Conservation (phyloP, 2,797 vertebrate species). For the Lindbergichthys nudifrons region DNA sequence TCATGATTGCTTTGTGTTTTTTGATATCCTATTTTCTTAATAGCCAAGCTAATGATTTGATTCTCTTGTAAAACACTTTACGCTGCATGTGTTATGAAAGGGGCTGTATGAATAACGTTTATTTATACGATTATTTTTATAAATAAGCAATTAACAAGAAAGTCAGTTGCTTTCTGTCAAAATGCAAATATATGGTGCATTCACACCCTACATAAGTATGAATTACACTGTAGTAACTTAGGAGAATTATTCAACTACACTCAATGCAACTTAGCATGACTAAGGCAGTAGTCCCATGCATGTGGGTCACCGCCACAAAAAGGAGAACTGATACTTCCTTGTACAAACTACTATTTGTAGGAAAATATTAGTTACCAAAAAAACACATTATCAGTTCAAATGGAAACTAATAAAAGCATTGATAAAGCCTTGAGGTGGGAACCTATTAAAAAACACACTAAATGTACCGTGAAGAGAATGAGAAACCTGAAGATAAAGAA, state of each 20-base stretch:
- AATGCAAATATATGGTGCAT: not conserved
- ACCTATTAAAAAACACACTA: not conserved
- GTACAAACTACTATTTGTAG: constrained; percentile 8
- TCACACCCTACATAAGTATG: not conserved
- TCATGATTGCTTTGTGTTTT: no score
- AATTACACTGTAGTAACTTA: not conserved
- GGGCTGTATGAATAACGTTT: no score
- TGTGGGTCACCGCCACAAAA: constrained; percentile 30
- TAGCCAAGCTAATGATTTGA: no score
- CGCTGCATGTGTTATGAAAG: no score
- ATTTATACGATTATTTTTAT: no score
- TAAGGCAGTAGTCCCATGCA: constrained; percentile 27
- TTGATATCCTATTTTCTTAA: no score
- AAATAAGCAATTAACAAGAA: not conserved
- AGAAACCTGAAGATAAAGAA: not conserved
- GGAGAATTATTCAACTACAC: not conserved
- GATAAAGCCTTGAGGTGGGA: not conserved
- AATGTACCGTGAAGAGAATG: not conserved
- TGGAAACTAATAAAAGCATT: constrained; percentile 7
- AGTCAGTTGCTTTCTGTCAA: not conserved
- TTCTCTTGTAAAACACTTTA: no score
- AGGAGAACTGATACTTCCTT: constrained; percentile 45
- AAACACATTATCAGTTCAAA: not conserved
- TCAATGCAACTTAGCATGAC: constrained; percentile 38
- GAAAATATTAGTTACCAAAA: constrained; percentile 30